Evolutionary conservation across 1,140 invertebrate genomes (phyloP), one percentile per base, ranked within the genome.

Genomic region (Plectrocnemia conspersa): DNA sequence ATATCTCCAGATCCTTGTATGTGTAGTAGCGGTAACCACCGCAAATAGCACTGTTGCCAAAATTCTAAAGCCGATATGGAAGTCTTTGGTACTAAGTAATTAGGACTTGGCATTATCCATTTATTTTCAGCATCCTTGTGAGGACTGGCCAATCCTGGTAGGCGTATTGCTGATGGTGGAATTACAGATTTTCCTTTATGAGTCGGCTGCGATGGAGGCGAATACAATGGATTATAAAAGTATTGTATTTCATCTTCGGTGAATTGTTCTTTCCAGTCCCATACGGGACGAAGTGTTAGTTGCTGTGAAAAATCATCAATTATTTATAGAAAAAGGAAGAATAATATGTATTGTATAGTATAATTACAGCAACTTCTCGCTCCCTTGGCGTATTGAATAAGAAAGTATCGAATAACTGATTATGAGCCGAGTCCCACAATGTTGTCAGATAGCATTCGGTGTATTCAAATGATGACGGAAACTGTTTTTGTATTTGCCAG

Each of bases 381-480:
- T 89, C 86, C 56, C 81, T 75, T 57, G 88, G 85, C 54, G 80
- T 88, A 66, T 94, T 91, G 65, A 95, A 96, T 13, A 95, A 79
- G 75, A 96, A 96, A 15, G 90, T 95, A 56, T 93, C 90, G 67
- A 94, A 95, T 24, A 94, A 77, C 22, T 91, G 88, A 62, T 92
- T 80, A 63, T 90, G 86, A 32, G 82, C 80, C 13, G 84, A 81
- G 72, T 98, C 93, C 91, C 92, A 96, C 2, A 97, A 66, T 0
- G 88, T 86, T 4, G 89, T 92, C 33, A 98, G 79, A 72, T 94
- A 95, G 0, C 88, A 91, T 73, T 96, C 91, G 3, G 89, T 89
- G 73, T 94, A 94, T 73, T 95, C 89, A 71, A 97, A 96, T 48
- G 84, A 79, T 1, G 83, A 76, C 7, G 91, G 91, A 72, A 87